phyloP scores from a whole-genome alignment of 2,888 invertebrate genomes.

The Neoaliturus tenellus region DNA sequence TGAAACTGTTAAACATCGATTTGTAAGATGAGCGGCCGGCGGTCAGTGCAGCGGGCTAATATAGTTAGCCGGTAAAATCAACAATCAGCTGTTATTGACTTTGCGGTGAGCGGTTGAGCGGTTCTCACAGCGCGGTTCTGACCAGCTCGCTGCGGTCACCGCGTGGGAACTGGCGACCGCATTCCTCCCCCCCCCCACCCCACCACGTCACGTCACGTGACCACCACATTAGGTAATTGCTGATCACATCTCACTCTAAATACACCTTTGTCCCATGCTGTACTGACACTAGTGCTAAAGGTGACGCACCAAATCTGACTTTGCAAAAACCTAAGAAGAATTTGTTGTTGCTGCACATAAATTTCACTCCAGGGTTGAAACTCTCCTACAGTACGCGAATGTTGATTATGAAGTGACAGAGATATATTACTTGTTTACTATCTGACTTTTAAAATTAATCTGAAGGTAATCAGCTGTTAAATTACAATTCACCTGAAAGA shows the following conservation, averaged over 20 bases:
- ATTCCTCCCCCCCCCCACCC: no score
- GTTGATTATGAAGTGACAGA: no score
- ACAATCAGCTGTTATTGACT: slow-evolving; percentile 53
- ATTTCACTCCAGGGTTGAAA: no score
- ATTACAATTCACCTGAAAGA: no score
- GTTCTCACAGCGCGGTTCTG: slow-evolving; percentile 35
- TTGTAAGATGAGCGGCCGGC: slow-evolving; percentile 29
- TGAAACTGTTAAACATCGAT: slow-evolving; percentile 52
- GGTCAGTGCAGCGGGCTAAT: slow-evolving; percentile 41
- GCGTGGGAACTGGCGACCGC: slow-evolving; percentile 21
- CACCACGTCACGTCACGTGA: neutral
- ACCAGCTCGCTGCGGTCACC: slow-evolving; percentile 18
- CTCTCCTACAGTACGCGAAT: no score
- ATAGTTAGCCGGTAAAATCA: slow-evolving; percentile 51
- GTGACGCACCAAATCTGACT: no score
- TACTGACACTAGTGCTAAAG: no score
- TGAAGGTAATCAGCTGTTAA: no score
- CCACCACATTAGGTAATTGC: slow-evolving; percentile 27
- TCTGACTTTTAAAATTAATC: no score
- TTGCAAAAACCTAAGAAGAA: no score
- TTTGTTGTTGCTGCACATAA: no score
- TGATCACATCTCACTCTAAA: neutral
- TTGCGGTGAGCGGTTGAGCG: slow-evolving; percentile 47
- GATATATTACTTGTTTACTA: no score
- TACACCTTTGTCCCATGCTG: neutral